phyloP scores from a whole-genome alignment of 2,113 vertebrate genomes.

The Beaufortia kweichowensis region DNA sequence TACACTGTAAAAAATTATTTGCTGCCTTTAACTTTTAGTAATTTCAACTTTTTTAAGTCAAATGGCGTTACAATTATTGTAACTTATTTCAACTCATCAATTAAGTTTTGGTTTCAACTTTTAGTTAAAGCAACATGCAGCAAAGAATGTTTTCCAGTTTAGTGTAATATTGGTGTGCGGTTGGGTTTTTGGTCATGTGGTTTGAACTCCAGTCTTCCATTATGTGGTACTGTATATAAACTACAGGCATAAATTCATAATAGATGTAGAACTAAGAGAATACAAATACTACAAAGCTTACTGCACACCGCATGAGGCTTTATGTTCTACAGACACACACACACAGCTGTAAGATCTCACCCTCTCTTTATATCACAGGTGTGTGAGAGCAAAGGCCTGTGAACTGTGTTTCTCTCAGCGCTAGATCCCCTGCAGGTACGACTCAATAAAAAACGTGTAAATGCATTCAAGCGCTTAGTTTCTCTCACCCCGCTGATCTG shows the following conservation, averaged over 20 bases:
- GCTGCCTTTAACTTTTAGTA: too few relatives aligned
- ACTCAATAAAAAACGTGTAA: slow-evolving; percentile 29
- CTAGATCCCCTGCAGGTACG: slow-evolving; percentile 15
- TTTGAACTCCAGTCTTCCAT: too few relatives aligned
- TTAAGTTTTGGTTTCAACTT: too few relatives aligned
- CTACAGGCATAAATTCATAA: neutral
- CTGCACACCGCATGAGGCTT: neutral
- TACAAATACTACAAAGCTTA: neutral
- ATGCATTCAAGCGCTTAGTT: neutral
- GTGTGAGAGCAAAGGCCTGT: slow-evolving; percentile 21
- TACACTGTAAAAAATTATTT: too few relatives aligned
- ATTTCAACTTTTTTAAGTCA: too few relatives aligned
- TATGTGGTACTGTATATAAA: neutral
- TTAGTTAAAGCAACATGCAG: too few relatives aligned
- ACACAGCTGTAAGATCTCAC: slow-evolving; percentile 27
- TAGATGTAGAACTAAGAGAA: neutral
- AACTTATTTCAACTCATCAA: too few relatives aligned
- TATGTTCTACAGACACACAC: neutral
- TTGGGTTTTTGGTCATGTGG: neutral
- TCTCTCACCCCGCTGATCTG: slow-evolving; percentile 7
- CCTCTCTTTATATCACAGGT: slow-evolving; percentile 24
- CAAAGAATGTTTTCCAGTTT: too few relatives aligned
- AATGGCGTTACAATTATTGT: too few relatives aligned
- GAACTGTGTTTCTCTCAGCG: neutral
- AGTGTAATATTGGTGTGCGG: too few relatives aligned